Evolutionary conservation across 2,113 vertebrate genomes (phyloP), one percentile per base, ranked within the genome.

Genomic region (Chionodraco myersi): DNA sequence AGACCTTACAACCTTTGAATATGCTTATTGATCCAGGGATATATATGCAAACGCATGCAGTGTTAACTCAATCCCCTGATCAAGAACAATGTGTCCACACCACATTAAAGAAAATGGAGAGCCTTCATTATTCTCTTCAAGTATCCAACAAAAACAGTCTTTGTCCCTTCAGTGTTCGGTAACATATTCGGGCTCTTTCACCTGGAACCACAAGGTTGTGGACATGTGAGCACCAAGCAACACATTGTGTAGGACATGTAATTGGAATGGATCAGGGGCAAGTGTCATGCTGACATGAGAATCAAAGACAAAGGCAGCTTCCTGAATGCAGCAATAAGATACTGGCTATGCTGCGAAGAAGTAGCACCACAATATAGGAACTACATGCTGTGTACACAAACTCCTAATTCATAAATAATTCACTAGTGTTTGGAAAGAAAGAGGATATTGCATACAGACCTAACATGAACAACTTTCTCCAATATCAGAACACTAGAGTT

Each of bases 151-250:
- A 45, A n/a, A 72, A 79, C 12, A 5, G 5, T 30, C 16, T 65
- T 60, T 71, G 30, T 65, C 61, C 59, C 71, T n/a, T 44, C 30
- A 41, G 59, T 12, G 15, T 36, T 36, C 36, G 44, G 8, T 13
- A 71, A 68, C 14, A 58, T 58, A 84, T 79, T 86, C 63, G 69
- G 16, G 9, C 23, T 49, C 72, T 79, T 85, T 79, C 67, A 80
- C 73, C 48, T 78, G 51, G 51, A 65, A 41, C 10, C 2, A 10
- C 13, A 14, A 21, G 2, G 23, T 70, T n/a, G 21, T 36, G n/a
- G 6, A 57, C 2, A 9, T 41, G 11, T 15, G 45, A 74, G 41
- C 7, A 10, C 45, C 2, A 5, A 72, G 26, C 21, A 54, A 69
- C 52, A 57, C n/a, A 15, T 16, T 45, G 53, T 72, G 58, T 15